Conservation (phyloP, 2,888 invertebrate genomes). For the Drosophila setosimentum region DNA sequence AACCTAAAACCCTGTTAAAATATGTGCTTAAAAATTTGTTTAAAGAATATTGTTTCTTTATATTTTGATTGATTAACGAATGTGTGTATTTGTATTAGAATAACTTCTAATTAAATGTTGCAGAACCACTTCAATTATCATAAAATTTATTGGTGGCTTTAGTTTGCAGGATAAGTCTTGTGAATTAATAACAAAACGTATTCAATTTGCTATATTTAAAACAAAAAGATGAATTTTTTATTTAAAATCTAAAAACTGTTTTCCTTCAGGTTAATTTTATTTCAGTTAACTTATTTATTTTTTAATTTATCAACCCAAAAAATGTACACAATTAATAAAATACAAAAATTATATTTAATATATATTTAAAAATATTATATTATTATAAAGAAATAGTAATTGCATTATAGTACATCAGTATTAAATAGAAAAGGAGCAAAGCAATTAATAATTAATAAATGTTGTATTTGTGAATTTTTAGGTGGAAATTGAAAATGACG, state of each 20-base stretch:
- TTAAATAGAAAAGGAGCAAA: not conserved
- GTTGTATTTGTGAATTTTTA: constrained; percentile 58
- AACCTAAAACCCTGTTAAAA: not conserved
- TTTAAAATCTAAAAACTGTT: not conserved
- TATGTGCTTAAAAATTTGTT: not conserved
- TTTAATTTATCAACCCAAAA: not conserved
- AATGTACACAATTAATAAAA: not conserved
- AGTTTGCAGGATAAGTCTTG: not conserved
- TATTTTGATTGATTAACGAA: not conserved
- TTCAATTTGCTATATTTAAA: not conserved
- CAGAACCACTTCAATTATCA: not conserved
- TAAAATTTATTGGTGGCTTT: not conserved
- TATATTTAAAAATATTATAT: no score
- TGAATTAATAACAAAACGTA: not conserved
- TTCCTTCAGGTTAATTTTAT: not conserved
- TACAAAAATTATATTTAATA: not conserved
- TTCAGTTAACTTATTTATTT: not conserved
- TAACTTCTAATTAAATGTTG: not conserved
- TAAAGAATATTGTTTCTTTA: not conserved
- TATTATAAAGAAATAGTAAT: constrained; percentile 49
- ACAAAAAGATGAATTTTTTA: not conserved
- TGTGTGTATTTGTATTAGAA: not conserved
- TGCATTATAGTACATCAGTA: not conserved
- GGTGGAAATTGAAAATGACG: constrained; percentile 72
- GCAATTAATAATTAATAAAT: not conserved